Evolutionary conservation across 2,113 vertebrate genomes (phyloP).

Genomic region (Rhipidura dahli): DNA sequence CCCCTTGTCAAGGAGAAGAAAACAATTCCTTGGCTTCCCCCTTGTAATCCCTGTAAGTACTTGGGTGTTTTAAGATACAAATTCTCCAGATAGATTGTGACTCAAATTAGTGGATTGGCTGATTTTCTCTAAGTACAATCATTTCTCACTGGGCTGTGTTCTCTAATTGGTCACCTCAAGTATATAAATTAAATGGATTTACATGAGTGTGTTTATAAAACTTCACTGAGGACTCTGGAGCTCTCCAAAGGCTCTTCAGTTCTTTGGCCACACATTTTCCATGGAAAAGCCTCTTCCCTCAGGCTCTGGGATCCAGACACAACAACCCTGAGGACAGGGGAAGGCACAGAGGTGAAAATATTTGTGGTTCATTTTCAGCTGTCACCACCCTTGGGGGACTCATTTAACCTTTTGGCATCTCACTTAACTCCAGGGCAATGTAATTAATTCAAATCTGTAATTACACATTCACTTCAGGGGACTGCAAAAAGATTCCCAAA

Average conservation of each 20-base stretch:
- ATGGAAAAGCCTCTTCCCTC: background rate
- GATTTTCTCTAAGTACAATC: slow-evolving; percentile 46
- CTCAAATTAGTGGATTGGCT: slow-evolving; percentile 22
- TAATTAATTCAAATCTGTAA: slow-evolving; percentile 21
- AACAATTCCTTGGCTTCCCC: background rate
- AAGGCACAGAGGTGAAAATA: background rate
- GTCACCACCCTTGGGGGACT: background rate
- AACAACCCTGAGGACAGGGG: background rate
- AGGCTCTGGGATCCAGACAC: background rate
- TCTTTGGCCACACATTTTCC: background rate
- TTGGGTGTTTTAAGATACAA: background rate
- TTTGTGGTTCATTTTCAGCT: background rate
- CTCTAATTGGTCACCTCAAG: background rate
- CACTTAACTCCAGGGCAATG: background rate
- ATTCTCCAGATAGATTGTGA: background rate
- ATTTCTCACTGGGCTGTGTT: background rate
- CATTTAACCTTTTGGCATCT: slow-evolving; percentile 11
- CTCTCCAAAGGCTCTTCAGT: background rate
- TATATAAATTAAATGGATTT: background rate
- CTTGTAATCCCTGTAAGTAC: background rate
- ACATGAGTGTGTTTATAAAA: background rate
- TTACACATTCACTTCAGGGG: background rate
- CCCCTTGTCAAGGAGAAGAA: background rate
- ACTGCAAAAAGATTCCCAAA: background rate
- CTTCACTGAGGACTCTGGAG: background rate